Evolutionary conservation across 2,888 invertebrate species (phyloP).

Genomic region (Branchellion lobata): DNA sequence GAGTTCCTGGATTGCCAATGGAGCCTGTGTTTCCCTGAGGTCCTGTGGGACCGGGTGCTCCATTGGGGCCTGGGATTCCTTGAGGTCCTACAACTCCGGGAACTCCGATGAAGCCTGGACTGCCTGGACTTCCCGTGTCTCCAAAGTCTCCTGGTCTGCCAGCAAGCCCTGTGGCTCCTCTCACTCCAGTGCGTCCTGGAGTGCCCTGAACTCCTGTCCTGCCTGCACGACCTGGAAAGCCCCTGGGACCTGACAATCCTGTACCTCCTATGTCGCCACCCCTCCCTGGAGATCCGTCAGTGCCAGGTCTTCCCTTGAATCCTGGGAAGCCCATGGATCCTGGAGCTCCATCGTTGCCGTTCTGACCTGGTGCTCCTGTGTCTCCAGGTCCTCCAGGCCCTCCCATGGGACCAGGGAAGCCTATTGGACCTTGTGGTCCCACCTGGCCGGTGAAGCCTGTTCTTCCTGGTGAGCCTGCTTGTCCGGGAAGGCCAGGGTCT

Average conservation of each 20-base stretch:
- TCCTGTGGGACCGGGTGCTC: constrained; percentile 39
- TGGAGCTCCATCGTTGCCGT: constrained; percentile 31
- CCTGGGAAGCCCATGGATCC: constrained; percentile 50
- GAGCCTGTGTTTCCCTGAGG: constrained; percentile 41
- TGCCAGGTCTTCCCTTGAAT: constrained; percentile 48
- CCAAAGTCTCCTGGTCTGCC: constrained; percentile 46
- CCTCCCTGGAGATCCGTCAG: constrained; percentile 1
- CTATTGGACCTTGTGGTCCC: constrained; percentile 37
- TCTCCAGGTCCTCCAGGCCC: constrained; percentile 24
- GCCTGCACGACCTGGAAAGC: constrained; percentile 39
- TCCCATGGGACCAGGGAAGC: constrained; percentile 44
- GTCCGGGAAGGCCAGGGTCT: constrained; percentile 36
- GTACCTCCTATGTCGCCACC: constrained; percentile 6
- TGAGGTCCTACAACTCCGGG: constrained; percentile 41
- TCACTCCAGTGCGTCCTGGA: constrained; percentile 39
- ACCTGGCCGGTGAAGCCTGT: neutral
- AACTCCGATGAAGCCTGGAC: constrained; percentile 41
- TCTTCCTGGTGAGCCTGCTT: constrained; percentile 21
- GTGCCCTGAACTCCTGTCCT: constrained; percentile 38
- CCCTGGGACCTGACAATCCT: neutral
- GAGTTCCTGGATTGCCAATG: constrained; percentile 39
- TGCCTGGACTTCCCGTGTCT: constrained; percentile 22
- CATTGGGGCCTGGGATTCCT: constrained; percentile 45
- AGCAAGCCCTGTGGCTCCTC: constrained; percentile 44
- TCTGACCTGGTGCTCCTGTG: constrained; percentile 34